phyloP scores from a whole-genome alignment of 2,888 invertebrate genomes.

The Pediacus dermestoides region DNA sequence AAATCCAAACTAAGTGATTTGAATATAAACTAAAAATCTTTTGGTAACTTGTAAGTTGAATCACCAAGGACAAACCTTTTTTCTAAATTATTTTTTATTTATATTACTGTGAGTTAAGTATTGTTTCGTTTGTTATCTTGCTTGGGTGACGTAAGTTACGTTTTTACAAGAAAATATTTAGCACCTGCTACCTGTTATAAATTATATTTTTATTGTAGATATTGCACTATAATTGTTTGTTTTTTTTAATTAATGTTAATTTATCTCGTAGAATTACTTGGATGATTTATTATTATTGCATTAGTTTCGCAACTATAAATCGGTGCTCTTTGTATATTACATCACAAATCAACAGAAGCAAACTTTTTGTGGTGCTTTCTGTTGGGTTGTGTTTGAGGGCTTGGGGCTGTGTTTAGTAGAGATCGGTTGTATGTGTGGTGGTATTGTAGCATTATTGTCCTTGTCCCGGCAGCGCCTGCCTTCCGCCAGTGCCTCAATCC shows the following conservation, averaged over 20 bases:
- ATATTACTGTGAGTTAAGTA: too few species aligned
- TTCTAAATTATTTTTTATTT: too few species aligned
- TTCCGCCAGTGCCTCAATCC: constrained; percentile 41
- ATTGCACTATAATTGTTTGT: constrained; percentile 25
- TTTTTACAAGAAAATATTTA: constrained; percentile 20
- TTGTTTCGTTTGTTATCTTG: constrained; percentile 6
- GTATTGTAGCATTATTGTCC: constrained; percentile 42
- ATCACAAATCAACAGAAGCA: too few species aligned
- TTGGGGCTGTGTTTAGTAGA: constrained; percentile 33
- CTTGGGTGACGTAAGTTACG: constrained; percentile 15
- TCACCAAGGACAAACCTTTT: too few species aligned
- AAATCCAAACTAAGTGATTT: too few species aligned
- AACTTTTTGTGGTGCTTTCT: constrained; percentile 22
- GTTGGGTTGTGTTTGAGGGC: constrained; percentile 37
- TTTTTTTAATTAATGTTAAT: too few species aligned
- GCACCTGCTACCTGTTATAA: constrained; percentile 28
- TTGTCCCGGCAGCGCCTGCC: constrained; percentile 48
- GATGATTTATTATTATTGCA: too few species aligned
- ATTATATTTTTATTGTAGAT: constrained; percentile 29
- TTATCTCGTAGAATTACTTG: too few species aligned
- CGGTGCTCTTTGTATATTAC: too few species aligned
- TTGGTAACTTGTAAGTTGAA: too few species aligned
- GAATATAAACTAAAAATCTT: too few species aligned
- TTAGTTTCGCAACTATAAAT: too few species aligned
- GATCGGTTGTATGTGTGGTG: constrained; percentile 42